These are phyloP conservation scores for Mesorhabditis spiculigera DNA, from an alignment of 2,888 invertebrate genomes.

Conservation along the genomic window DNA sequence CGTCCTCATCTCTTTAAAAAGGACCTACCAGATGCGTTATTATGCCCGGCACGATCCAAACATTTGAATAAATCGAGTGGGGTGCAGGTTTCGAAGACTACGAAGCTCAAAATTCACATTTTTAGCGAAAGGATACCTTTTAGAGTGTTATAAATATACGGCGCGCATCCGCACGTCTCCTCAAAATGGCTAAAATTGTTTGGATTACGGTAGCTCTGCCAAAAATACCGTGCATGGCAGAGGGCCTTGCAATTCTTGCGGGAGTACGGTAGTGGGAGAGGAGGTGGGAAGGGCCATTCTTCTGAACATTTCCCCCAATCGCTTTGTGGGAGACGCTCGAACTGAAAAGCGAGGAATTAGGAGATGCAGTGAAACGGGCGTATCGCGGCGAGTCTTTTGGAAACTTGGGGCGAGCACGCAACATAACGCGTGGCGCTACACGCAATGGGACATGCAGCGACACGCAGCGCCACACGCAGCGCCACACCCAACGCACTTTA, in stretches of 20 bases:
- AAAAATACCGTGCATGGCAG: slow-evolving; percentile 30
- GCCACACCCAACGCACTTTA: too few relatives aligned
- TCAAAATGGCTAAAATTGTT: slow-evolving; percentile 3
- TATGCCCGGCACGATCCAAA: background rate
- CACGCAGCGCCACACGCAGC: too few relatives aligned
- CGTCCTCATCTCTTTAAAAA: too few relatives aligned
- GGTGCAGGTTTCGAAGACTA: background rate
- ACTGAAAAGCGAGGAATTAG: slow-evolving; percentile 22
- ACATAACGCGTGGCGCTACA: too few relatives aligned
- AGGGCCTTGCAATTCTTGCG: slow-evolving; percentile 24
- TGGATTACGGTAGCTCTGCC: background rate
- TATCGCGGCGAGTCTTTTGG: too few relatives aligned
- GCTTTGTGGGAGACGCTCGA: slow-evolving; percentile 20
- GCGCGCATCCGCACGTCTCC: slow-evolving; percentile 30
- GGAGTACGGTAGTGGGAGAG: slow-evolving; percentile 24
- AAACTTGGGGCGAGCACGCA: too few relatives aligned
- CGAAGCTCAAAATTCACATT: background rate
- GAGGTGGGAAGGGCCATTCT: slow-evolving; percentile 21
- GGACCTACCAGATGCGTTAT: background rate
- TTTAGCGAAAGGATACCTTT: background rate
- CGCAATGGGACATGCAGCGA: too few relatives aligned
- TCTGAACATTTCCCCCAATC: slow-evolving; percentile 37
- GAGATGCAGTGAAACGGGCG: too few relatives aligned
- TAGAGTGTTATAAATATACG: slow-evolving; percentile 31
- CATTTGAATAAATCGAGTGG: slow-evolving; percentile 13